Evolutionary conservation across 2,888 invertebrate genomes (phyloP), one percentile per base, ranked within the genome.

Genomic region (Adineta ricciae): DNA sequence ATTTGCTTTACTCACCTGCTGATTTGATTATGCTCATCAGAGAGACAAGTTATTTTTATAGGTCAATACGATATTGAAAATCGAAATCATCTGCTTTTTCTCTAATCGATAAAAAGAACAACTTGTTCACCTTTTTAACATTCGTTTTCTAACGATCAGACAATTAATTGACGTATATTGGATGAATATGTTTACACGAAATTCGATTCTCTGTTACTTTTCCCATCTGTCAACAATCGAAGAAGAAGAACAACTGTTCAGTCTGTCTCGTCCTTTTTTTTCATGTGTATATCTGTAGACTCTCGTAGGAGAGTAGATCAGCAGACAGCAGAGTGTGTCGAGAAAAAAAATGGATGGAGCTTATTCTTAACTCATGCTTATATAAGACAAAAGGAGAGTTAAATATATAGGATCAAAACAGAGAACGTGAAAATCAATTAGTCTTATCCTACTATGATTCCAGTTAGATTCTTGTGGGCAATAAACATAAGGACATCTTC

Each of bases 121-220:
- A 5, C 11, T 11, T 46, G 5, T 46, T 46, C 56, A n/a, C 11
- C 46, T 46, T 46, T 46, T 46, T 46, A 5, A 50, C 19, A 50
- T 50, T 9, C 50, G 50, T 32, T 32, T 32, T 64, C 64, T 64
- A 64, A 64, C 32, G 64, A 64, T 64, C 32, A 64, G 64, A 64
- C 64, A 64, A 64, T 64, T 36, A 32, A 64, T 64, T 64, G 64
- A 64, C 19, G 27, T 64, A 19, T 64, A 64, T 64, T 46, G 46
- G 11, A 46, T 46, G 64, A 64, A 64, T 64, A 21, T 52, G 64
- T 64, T 64, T 64, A 64, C 64, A 64, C 64, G 64, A 64, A 64
- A 64, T 64, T 64, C 32, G 64, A 64, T 64, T 64, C 56, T 56
- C 64, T 64, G 64, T 64, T 64, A 64, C 64, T 64, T 64, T 64